Base-by-base conservation (phyloP, 2,113 vertebrate genomes). In the Cololabis saira region DNA sequence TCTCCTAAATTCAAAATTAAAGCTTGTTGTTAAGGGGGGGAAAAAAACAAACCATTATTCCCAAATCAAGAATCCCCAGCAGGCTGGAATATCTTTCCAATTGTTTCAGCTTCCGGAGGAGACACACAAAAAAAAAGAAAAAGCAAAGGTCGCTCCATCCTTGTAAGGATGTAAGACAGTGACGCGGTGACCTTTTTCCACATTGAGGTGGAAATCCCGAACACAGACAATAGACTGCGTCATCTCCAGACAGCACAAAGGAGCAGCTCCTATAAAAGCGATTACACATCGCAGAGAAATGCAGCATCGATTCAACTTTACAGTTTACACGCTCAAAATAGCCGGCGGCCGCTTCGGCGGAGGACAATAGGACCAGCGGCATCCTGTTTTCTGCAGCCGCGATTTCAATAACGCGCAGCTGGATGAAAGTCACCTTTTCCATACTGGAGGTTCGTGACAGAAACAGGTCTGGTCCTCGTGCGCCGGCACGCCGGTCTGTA, bases 311-410 rank as follows among this genome's bases (percentile, higher is more conserved):
- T 75, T 57, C 50, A 67, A 40, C 48, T 59, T 81, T 22, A 71
- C 16, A 59, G 66, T 82, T 81, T 71, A 82, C 50, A 49, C 37
- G 53, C 67, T 82, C 5, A 56, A 82, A 87, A 83, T 81, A 85
- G 84, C 52, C 47, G 53, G 81, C 71, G 84, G 65, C 37, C 40
- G 2, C 44, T 87, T 74, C 57, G 81, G 67, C 57, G 45, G 62
- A 78, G 49, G 71, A 89, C 83, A 86, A 83, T 82, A 70, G 72
- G 61, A 85, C 53, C 67, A 65, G 22, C 79, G 62, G 57, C 71
- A 81, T 91, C 91, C 89, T 90, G 86, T 90, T 84, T 78, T 76
- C 68, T 57, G 45, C 60, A 67, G 55, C 65, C 42, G 66, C 54
- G 40, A 33, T 76, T 75, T 67, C 50, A 62, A 77, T 56, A 73